Evolutionary conservation across 2,888 invertebrate species (phyloP).

Genomic region (Chrysomela aeneicollis): DNA sequence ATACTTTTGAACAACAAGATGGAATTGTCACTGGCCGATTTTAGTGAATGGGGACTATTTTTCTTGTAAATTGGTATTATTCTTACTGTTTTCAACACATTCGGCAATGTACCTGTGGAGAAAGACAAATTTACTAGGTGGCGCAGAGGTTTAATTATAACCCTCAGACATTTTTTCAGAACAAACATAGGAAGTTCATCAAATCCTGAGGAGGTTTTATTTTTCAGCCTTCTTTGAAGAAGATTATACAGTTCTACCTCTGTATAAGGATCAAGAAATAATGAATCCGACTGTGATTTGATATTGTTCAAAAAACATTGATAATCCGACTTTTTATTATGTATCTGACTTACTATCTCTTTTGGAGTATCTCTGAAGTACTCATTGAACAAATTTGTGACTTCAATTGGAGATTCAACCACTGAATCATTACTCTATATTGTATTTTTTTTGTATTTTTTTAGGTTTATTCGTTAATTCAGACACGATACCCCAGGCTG

Average conservation of each 20-base stretch:
- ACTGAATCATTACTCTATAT: too few relatives aligned
- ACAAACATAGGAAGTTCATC: background rate
- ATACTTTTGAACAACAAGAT: too few relatives aligned
- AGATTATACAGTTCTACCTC: background rate
- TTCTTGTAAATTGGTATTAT: too few relatives aligned
- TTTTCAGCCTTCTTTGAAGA: background rate
- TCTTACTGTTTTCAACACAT: background rate
- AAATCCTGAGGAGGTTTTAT: background rate
- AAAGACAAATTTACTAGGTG: background rate
- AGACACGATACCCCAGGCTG: too few relatives aligned
- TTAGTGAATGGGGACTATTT: too few relatives aligned
- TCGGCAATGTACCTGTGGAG: background rate
- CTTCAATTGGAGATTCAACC: too few relatives aligned
- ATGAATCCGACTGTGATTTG: too few relatives aligned
- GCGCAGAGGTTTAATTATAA: background rate
- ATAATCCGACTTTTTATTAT: slow-evolving; percentile 6
- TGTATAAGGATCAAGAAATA: too few relatives aligned
- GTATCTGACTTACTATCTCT: slow-evolving; percentile 5
- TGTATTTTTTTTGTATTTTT: too few relatives aligned
- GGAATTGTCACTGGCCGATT: too few relatives aligned
- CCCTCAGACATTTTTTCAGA: background rate
- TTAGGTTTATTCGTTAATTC: too few relatives aligned
- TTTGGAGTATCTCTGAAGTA: slow-evolving; percentile 4
- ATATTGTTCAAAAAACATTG: slow-evolving; percentile 2
- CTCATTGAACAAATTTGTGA: slow-evolving; percentile 7